Evolutionary conservation across 1,140 invertebrate species (phyloP), one percentile per base, ranked within the genome.

Genomic region (Leucophenga varia): DNA sequence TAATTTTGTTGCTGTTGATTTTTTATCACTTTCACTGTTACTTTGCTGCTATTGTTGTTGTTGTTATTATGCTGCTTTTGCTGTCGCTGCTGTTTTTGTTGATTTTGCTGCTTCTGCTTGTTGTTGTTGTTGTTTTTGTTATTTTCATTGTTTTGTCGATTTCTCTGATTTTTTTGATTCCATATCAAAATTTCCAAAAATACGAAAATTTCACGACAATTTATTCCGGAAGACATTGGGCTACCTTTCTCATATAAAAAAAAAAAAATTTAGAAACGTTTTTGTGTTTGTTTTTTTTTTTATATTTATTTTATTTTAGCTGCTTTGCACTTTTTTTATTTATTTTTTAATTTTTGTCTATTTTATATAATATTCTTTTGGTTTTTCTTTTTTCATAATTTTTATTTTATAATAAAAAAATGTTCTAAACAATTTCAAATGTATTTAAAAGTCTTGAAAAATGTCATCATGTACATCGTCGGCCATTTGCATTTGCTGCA

Each of bases 131-230:
- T 61, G 55, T 54, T 65, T 60, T 63, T 68, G 59, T 65, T 67
- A 68, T 67, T 64, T 60, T 59, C 59, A 68, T 59, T 61, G 57
- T 71, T 60, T 60, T 67, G 64, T 67, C 64, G 69, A 72, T 72
- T 72, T 72, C 68, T 72, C 68, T 71, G 68, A 61, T 68, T 69
- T 54, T 63, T 65, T 72, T 72, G 69, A 71, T 72, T 72, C 69
- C 68, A 72, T 69, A 72, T 69, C 68, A 72, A 72, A 67, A 72
- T 72, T 70, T 72, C 69, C 69, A 72, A 72, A 72, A 72, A 72
- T 63, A 72, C 69, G 69, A 72, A 72, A 72, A 72, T 72, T 72
- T 72, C 69, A 72, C 69, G 69, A 72, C 69, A 69, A 69, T 72
- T 72, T 53, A 72, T 72, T 72, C 69, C 69, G 69, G 69, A 72